Conservation (phyloP, 2,888 invertebrate genomes). For the Crocallis elinguaria region DNA sequence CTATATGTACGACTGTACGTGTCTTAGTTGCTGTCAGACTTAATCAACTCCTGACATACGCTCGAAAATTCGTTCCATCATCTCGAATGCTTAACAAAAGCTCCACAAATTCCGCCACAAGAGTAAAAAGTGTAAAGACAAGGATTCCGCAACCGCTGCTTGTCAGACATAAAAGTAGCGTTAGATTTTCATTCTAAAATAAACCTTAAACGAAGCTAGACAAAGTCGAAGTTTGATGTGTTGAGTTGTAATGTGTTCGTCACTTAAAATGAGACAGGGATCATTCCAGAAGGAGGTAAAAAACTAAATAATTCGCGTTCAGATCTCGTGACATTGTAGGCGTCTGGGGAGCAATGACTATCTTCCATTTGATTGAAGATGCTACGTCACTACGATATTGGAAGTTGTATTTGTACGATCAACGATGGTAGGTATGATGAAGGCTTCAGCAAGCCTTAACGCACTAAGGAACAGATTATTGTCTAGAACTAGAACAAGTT, state of each 20-base stretch:
- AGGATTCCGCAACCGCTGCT: slow-evolving; percentile 54
- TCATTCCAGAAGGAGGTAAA: slow-evolving; percentile 62
- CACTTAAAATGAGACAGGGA: slow-evolving; percentile 48
- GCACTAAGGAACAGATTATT: too few relatives aligned
- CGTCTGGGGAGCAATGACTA: slow-evolving; percentile 70
- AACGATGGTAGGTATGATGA: too few relatives aligned
- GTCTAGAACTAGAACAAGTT: too few relatives aligned
- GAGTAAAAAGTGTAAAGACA: slow-evolving; percentile 62
- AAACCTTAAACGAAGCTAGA: slow-evolving; percentile 1
- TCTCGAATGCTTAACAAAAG: slow-evolving; percentile 71
- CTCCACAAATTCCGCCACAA: slow-evolving; percentile 68
- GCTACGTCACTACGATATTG: slow-evolving; percentile 32
- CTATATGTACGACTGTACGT: background rate
- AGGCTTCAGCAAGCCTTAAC: too few relatives aligned
- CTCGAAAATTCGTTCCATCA: slow-evolving; percentile 54
- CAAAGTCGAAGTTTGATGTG: slow-evolving; percentile 17
- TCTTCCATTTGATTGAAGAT: slow-evolving; percentile 70
- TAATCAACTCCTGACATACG: slow-evolving; percentile 6
- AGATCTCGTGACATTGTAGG: slow-evolving; percentile 68
- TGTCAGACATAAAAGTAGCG: slow-evolving; percentile 43
- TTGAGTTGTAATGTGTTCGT: slow-evolving; percentile 45
- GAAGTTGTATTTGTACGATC: too few relatives aligned
- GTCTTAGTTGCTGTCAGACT: background rate
- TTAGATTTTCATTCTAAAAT: background rate
- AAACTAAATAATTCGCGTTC: slow-evolving; percentile 76